Percentiles rank a stretch among this genome's conserved stretches.
phyloP scores from a whole-genome alignment of 1,140 invertebrate species.

The Drosophila pectinifera region DNA sequence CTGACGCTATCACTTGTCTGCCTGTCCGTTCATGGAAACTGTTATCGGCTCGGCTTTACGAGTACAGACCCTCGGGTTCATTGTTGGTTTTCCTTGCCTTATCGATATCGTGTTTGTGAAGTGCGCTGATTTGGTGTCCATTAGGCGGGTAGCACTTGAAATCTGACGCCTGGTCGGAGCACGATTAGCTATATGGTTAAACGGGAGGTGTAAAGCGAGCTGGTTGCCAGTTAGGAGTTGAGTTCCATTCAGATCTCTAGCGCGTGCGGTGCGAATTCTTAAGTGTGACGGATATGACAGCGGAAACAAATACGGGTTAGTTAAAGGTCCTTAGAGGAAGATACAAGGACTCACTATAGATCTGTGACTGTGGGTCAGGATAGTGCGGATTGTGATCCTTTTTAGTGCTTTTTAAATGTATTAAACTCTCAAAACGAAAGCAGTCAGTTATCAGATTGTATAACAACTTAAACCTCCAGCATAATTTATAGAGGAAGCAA shows the following conservation, averaged over 20 bases:
- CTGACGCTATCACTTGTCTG: conserved; percentile 21
- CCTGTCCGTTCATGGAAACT: background rate
- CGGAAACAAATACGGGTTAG: conserved; percentile 52
- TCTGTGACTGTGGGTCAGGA: too few relatives aligned
- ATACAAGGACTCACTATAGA: background rate
- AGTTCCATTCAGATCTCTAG: conserved; percentile 33
- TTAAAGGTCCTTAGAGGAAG: background rate
- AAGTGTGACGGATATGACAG: conserved; percentile 41
- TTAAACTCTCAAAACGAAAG: background rate
- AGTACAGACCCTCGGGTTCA: conserved; percentile 3
- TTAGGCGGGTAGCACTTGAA: conserved; percentile 33
- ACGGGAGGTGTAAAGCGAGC: conserved; percentile 60
- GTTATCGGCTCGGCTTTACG: conserved; percentile 15
- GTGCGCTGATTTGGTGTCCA: conserved; percentile 57
- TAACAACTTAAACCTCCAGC: background rate
- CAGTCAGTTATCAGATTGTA: background rate
- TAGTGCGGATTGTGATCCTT: background rate
- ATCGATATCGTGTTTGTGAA: conserved; percentile 51
- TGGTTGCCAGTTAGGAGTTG: conserved; percentile 6
- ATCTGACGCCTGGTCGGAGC: conserved; percentile 15
- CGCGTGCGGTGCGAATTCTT: conserved; percentile 26
- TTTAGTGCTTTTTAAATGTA: background rate
- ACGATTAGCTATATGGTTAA: conserved; percentile 45
- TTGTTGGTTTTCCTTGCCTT: conserved; percentile 26
- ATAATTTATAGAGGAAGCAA: conserved; percentile 3